Base-by-base conservation (phyloP, 2,113 vertebrate genomes). In the Hymenochirus boettgeri region DNA sequence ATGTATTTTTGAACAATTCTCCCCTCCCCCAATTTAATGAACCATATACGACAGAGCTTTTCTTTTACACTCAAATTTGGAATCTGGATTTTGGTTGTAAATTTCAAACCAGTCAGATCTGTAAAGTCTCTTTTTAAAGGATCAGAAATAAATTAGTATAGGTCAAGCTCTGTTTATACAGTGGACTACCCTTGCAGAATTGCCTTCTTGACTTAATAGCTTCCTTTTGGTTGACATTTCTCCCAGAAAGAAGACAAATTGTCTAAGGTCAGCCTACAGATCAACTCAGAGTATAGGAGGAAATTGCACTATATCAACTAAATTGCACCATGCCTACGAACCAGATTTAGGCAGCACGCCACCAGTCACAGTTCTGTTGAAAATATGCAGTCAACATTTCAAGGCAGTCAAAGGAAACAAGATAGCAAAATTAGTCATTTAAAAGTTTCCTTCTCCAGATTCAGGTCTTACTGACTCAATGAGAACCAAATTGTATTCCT, bases 81-180 rank as follows among this genome's bases (percentile, higher is more conserved):
- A 52, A 57, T 17, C 25, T 59, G 33, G 19, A 52, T 53, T 52
- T 53, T 12, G 56, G 56, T 15, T 17, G n/a, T n/a, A 46, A 33
- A 45, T 45, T 69, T 60, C 23, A 15, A 69, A 75, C 66, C 19
- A 72, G 58, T 73, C 51, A 4, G 72, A 22, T 76, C 73, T 85
- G 77, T 86, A 65, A 78, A 81, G 77, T 75, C 74, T 77, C 76
- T 82, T 83, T 82, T 80, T 84, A 81, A 73, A 18, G 73, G 75
- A 78, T 76, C 61, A 74, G 81, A 75, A 80, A 85, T 78, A 81
- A 88, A 87, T 86, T 80, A 83, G 75, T 71, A 56, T 33, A 75
- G 87, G 87, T 90, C 87, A 91, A 84, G 85, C 80, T 88, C 77
- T 91, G 88, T 87, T 91, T 88, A 89, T 82, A 75, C 76, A 83